Conservation (phyloP, 2,797 vertebrate genomes). For the Otolemur crassicaudatus region DNA sequence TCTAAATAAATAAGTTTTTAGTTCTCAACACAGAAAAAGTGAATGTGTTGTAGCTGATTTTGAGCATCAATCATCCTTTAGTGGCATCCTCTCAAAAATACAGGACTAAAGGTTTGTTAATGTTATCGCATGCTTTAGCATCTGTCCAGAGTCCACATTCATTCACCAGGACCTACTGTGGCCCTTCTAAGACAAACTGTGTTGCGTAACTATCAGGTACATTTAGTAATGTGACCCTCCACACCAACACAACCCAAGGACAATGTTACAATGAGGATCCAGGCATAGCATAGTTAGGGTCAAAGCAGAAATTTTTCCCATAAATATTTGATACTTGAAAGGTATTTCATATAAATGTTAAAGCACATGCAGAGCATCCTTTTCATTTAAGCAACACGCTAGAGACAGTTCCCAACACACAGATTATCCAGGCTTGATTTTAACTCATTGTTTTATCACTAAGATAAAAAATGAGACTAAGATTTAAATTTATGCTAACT, state of each 20-base stretch:
- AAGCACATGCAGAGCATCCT: background rate
- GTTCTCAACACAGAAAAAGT: background rate
- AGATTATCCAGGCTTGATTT: background rate
- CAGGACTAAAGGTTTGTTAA: background rate
- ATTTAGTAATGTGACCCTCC: background rate
- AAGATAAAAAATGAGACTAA: conserved; percentile 24
- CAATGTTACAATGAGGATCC: background rate
- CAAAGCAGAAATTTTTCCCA: background rate
- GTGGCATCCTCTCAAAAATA: background rate
- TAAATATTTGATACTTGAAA: background rate
- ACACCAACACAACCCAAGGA: background rate
- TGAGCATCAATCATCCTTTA: background rate
- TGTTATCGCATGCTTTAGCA: background rate
- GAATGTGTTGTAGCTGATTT: background rate
- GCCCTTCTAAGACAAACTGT: background rate
- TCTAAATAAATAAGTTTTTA: background rate
- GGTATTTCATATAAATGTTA: background rate
- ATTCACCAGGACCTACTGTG: background rate
- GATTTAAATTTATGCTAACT: background rate
- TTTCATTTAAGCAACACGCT: background rate
- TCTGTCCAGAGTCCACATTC: background rate
- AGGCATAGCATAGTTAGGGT: background rate
- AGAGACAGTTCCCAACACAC: background rate
- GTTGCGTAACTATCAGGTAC: background rate
- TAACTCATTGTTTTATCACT: conserved; percentile 25